Evolutionary conservation across 1,140 invertebrate species (phyloP).

Genomic region (Musca domestica): DNA sequence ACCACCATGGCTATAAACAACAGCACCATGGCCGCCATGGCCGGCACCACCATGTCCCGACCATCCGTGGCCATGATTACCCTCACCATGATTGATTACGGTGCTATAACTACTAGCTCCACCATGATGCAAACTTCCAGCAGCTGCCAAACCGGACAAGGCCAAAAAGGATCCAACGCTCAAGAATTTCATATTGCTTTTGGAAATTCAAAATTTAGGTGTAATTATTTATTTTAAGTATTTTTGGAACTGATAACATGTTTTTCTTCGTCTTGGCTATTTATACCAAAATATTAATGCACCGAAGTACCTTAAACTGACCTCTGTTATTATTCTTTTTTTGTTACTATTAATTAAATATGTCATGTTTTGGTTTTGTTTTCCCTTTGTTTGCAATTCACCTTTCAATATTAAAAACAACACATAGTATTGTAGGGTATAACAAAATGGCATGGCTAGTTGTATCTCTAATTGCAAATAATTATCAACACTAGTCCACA

Average conservation of each 20-base stretch:
- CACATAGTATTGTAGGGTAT: too few species aligned
- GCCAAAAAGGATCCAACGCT: not conserved
- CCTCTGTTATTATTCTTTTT: too few species aligned
- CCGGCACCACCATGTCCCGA: not conserved
- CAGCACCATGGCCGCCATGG: not conserved
- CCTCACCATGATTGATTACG: not conserved
- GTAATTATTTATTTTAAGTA: not conserved
- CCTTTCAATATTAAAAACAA: too few species aligned
- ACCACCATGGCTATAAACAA: not conserved
- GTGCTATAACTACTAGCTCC: not conserved
- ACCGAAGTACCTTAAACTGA: too few species aligned
- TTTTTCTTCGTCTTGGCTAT: not conserved
- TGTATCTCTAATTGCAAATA: too few species aligned
- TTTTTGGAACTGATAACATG: not conserved
- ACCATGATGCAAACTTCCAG: not conserved
- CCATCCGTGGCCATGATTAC: not conserved
- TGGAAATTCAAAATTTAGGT: constrained; percentile 8
- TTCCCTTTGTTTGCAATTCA: too few species aligned
- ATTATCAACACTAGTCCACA: too few species aligned
- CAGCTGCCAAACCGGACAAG: not conserved
- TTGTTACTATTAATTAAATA: too few species aligned
- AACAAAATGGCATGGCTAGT: too few species aligned
- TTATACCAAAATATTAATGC: not conserved
- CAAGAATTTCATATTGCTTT: not conserved
- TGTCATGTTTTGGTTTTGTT: too few species aligned